Evolutionary conservation across 92 coral and sea anemone genomes (phyloP), one percentile per base, ranked within the genome.

Genomic region (Isaurus tuberculatus): DNA sequence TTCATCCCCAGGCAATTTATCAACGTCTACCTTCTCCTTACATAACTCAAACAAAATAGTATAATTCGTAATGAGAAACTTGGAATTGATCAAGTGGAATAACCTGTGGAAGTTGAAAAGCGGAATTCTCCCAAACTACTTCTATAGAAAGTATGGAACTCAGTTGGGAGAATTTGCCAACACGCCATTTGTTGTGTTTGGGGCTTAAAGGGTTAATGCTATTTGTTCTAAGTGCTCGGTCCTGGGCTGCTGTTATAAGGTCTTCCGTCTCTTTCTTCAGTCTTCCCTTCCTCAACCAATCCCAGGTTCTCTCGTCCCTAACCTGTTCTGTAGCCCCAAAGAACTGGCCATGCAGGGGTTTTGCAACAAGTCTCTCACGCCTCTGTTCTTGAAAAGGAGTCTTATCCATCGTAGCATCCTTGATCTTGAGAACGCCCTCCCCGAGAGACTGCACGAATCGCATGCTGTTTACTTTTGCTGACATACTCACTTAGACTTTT

Each of bases 201-300:
- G n/a, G n/a, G n/a, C n/a, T n/a, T n/a, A n/a, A n/a, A n/a, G n/a
- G n/a, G n/a, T 63, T 63, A 23, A 63, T 23, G 69, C 69, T 63
- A 11, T 63, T 63, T 63, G 13, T 63, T 63, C 33, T 25, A 29
- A 29, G 69, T 63, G 31, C 33, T 63, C 25, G 69, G 33, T 26
- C 69, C 33, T 63, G 69, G 69, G 69, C 33, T 63, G 69, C 36
- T 63, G 69, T 25, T 63, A 63, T 63, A 63, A 23, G 32, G 69
- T 32, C 69, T 63, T 63, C 33, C 34, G 31, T 29, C 69, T 63
- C 69, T 63, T 63, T 63, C 69, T 29, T 29, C 69, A 63, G 33
- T 66, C 72, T 66, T 30, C 46, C 72, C 72, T 66, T 66, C 43
- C 72, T 66, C 72, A 66, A 66, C 42, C 72, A 51, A 15, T 51